Evolutionary conservation across 1,140 invertebrate species (phyloP), one percentile per base, ranked within the genome.

Genomic region (Drosophila ironensis): DNA sequence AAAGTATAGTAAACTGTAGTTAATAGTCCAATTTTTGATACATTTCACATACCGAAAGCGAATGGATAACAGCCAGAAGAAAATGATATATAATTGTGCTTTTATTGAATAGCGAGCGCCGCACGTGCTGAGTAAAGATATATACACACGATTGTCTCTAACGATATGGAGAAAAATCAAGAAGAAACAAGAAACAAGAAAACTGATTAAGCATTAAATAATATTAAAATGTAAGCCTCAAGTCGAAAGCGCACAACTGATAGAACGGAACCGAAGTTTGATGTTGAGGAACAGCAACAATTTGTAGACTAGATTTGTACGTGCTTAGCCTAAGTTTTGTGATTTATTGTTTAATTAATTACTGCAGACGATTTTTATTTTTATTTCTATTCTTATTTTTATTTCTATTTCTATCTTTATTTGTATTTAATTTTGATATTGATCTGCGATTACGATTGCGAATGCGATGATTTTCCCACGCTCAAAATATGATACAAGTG

Each of bases 311-410:
- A 84, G 78, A 70, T 72, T 77, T 77, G 59, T 82, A 81, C 63
- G 73, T 84, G 68, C 57, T 69, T 84, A 86, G 73, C 45, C 68
- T 87, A 87, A 82, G 73, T 87, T 87, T 87, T 87, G 82, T 87
- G 82, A 87, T 87, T 87, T 87, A 87, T 87, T 82, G 61, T 87
- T 87, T 87, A 87, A 87, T 87, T 87, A 87, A 87, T 82, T 76
- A 44, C 66, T 69, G 63, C 72, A 53, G 41, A 47, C 56, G 22
- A 72, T 51, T 70, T 70, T 56, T 66, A 69, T 69, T 44, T 75
- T 41, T 57, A 50, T 76, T 72, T 47, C n/a, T n/a, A n/a, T n/a
- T n/a, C n/a, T n/a, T n/a, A n/a, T n/a, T n/a, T n/a, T n/a, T n/a
- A n/a, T n/a, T n/a, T n/a, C n/a, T n/a, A n/a, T n/a, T n/a, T n/a